Evolutionary conservation across 2,888 invertebrate genomes (phyloP), one percentile per base, ranked within the genome.

Genomic region (Spicauda simplicius): DNA sequence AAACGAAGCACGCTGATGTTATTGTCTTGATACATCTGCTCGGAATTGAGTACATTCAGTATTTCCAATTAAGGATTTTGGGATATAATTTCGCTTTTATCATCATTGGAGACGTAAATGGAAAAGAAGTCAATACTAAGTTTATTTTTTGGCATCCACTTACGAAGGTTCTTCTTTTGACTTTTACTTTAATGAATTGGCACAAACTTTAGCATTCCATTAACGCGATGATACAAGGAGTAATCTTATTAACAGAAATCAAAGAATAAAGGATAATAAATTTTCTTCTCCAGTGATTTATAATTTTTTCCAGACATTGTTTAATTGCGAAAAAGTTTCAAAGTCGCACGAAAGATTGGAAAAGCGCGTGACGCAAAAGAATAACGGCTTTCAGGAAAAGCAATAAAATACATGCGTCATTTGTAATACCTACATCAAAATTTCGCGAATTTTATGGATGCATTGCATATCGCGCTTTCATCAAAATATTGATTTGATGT

Each of bases 1-100:
- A 69, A 64, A 59, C 33, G 5, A 41, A 64, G 58, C 64, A 30
- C 57, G 18, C 12, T 54, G 53, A 30, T 65, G n/a, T 54, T 65
- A 45, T 59, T 59, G 48, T 33, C 48, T 66, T 48, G 19, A 52
- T 52, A 53, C 55, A 69, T 72, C 71, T 71, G 70, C 57, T 66
- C 66, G 55, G 63, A 65, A 71, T 73, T 68, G 60, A 69, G 68
- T 69, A 59, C 19, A n/a, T 50, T 30, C 50, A 11, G 18, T 5
- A 52, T 50, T 7, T 14, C 50, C 30, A 18, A 33, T 19, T 33
- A 5, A n/a, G 58, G 25, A 48, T 2, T n/a, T 30, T 30, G 1
- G 48, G 18, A 18, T 10, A n/a, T 50, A 50, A 18, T 50, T 50
- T 50, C 10, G 50, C 10, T 16, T 45, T 45, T 45, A 12, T n/a